Evolutionary conservation across 2,113 vertebrate species (phyloP), one percentile per base, ranked within the genome.

Genomic region (Acanthisitta chloris): DNA sequence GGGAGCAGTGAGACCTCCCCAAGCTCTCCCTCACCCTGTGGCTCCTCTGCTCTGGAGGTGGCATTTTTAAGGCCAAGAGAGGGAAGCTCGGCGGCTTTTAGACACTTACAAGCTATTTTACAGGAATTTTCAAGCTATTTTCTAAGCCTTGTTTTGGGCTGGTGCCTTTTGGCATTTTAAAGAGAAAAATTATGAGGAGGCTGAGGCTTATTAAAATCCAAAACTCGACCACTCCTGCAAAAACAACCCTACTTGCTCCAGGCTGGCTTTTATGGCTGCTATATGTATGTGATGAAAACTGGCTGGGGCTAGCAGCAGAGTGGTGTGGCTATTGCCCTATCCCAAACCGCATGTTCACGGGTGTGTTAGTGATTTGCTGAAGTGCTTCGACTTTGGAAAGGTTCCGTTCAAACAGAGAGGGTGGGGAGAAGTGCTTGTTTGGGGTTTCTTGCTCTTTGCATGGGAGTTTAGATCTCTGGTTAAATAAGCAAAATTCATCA

Each of bases 141-240:
- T 89, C 90, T 87, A 90, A 96, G 93, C 59, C 66, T 91, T 65
- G 54, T 87, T 95, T 94, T 90, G 95, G 87, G 91, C 71, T 94
- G 88, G 86, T 93, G 90, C 96, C 92, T 96, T 92, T 91, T 94
- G 82, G 92, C 61, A 80, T 94, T 95, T 95, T 93, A 96, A 96
- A 96, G 88, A 81, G 81, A 87, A 92, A 94, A 94, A 78, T 80
- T 88, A 92, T 31, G 70, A 74, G 94, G 45, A 65, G 28, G 57
- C 66, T 86, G 97, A 92, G 96, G 88, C 97, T 97, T 96, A 96
- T 97, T 97, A 98, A 97, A 98, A 85, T 89, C 97, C 42, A 31
- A 94, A 97, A 95, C 65, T 86, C 72, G 3, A 79, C 84, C 86
- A 86, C 78, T 96, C 95, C 93, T 94, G 76, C 90, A 92, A 70